Evolutionary conservation across 2,113 vertebrate species (phyloP), one percentile per base, ranked within the genome.

Genomic region (Fulica atra): DNA sequence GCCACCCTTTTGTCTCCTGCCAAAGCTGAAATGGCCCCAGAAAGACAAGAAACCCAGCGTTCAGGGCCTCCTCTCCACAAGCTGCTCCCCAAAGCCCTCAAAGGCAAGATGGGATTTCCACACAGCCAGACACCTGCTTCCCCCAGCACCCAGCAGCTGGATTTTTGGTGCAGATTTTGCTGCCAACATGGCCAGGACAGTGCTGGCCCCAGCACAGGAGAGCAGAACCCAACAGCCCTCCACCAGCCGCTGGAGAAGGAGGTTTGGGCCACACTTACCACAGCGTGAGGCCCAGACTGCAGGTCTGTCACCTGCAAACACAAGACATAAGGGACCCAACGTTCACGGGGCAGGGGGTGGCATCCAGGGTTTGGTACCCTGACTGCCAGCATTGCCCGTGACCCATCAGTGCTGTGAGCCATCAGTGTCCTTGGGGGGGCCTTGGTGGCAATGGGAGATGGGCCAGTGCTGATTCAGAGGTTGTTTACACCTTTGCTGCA

Each of bases 241-340:
- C 89, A 91, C 94, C 74, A 0, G 90, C 5, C 7, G 78, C 48
- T 0, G 1, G 29, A 29, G 57, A 17, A 42, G 57, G 56, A 70
- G 77, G 7, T 35, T 13, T 23, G 81, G 85, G 93, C 94, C 2
- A 9, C 84, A 97, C 97, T 97, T 97, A 97, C 96, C 94, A 0
- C 86, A 71, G 89, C 29, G 8, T 18, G 3, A 85, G 82, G 77
- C 91, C 92, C 91, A 89, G 65, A 82, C 61, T 80, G 82, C 79
- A 72, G 86, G 6, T 96, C 46, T 84, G 35, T 95, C 95, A 97
- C 96, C 96, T 97, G 96, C 65, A 87, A 95, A 93, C 88, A 96
- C 61, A 97, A 96, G 90, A 97, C 9, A 82, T 59, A 35, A 83
- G 76, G 90, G 73, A 84, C 83, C 21, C 2, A 50, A 56, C 0